These are phyloP conservation scores for Sternotherus odoratus DNA, from an alignment of 2,797 vertebrate species.

Conservation along the genomic window DNA sequence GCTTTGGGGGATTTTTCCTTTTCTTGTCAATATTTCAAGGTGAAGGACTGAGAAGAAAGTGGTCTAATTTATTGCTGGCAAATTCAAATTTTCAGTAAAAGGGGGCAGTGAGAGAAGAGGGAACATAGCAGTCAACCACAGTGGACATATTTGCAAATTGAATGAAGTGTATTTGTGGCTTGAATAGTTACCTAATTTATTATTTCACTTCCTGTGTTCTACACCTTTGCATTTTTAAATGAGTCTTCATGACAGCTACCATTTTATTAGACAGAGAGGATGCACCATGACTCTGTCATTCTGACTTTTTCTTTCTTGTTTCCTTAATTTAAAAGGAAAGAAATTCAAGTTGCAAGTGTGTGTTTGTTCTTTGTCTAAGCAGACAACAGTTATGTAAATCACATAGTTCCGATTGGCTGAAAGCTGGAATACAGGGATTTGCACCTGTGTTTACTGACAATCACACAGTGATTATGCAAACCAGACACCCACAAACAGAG, in stretches of 20 bases:
- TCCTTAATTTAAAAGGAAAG: background rate
- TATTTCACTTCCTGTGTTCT: background rate
- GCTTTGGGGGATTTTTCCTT: background rate
- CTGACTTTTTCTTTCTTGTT: accelerated
- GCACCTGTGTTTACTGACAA: slow-evolving; percentile 22
- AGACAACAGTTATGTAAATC: background rate
- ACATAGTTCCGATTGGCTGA: background rate
- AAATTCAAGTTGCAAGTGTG: background rate
- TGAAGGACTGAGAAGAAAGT: background rate
- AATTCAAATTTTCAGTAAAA: background rate
- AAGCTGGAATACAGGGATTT: slow-evolving; percentile 8
- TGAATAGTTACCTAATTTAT: accelerated
- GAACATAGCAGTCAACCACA: background rate
- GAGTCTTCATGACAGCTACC: background rate
- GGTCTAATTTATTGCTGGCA: slow-evolving; percentile 5
- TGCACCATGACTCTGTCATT: accelerated
- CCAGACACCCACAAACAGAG: slow-evolving; percentile 24
- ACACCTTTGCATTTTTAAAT: background rate
- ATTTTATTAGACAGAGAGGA: accelerated
- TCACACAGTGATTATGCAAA: slow-evolving; percentile 20
- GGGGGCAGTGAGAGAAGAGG: slow-evolving; percentile 7
- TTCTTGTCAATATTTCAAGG: background rate
- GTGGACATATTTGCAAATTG: background rate
- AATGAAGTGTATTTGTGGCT: accelerated
- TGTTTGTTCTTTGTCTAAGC: background rate